Evolutionary conservation across 2,888 invertebrate genomes (phyloP).

Genomic region (Stenotaenia linearis): DNA sequence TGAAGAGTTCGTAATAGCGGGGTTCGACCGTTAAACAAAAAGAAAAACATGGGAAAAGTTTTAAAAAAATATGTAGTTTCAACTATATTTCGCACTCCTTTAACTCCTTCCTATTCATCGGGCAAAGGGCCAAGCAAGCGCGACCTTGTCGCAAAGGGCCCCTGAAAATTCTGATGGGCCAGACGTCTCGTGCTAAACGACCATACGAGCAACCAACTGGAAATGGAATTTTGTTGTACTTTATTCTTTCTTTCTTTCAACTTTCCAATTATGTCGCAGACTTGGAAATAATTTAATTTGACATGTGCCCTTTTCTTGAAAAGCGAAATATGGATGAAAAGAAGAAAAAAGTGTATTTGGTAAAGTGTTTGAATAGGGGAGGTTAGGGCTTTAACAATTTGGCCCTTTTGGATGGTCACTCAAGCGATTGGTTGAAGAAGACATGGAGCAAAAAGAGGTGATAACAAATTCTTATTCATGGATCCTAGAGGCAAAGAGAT

Average conservation of each 20-base stretch:
- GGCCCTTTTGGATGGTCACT: not conserved
- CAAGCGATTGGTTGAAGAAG: not conserved
- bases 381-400: not conserved
- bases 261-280: not conserved
- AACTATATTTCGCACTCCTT: not conserved
- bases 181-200: conserved; percentile 19
- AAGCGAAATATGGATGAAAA: not conserved
- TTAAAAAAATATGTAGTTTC: not conserved
- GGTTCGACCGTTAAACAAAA: no score
- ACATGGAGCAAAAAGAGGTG: not conserved
- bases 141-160: conserved; percentile 14
- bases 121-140: conserved; percentile 3
- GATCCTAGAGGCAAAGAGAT: not conserved
- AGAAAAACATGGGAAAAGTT: not conserved
- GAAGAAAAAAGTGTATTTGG: not conserved
- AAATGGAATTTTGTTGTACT: conserved; percentile 15
- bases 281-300: not conserved
- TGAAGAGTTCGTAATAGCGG: no score
- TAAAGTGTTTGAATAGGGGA: not conserved
- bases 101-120: not conserved
- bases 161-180: not conserved
- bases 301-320: not conserved
- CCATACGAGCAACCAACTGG: conserved; percentile 6
- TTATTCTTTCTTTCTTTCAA: not conserved
- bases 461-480: conserved; percentile 15